These are phyloP conservation scores for Nasonia oneida DNA, from an alignment of 2,888 invertebrate genomes.

Conservation along the genomic window DNA sequence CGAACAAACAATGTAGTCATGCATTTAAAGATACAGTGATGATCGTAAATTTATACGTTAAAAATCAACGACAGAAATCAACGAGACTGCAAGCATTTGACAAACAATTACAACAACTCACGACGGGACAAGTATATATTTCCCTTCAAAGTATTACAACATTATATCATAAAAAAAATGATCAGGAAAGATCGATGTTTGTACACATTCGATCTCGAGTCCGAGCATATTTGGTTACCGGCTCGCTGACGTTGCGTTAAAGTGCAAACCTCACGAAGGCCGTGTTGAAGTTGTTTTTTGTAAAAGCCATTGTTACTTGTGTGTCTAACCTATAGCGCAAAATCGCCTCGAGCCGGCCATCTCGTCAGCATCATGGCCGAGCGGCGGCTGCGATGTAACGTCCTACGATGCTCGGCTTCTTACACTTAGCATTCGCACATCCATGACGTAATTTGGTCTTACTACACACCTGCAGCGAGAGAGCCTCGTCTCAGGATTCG, in stretches of 20 bases:
- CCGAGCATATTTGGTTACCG: not conserved
- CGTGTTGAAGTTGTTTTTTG: conserved; percentile 1
- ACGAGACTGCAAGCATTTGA: conserved; percentile 6
- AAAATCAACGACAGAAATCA: not conserved
- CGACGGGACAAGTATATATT: conserved; percentile 7
- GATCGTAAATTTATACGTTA: not conserved
- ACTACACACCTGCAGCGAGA: conserved; percentile 83
- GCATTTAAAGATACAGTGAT: not conserved
- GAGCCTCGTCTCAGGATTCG: conserved; percentile 88
- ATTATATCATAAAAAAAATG: not conserved
- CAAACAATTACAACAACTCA: conserved; percentile 37
- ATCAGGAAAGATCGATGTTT: not conserved
- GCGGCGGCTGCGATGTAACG: conserved; percentile 51
- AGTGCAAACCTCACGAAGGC: conserved; percentile 55
- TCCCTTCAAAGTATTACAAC: not conserved
- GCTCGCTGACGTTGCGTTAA: conserved; percentile 18
- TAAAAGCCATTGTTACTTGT: conserved; percentile 25
- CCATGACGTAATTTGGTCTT: conserved; percentile 53
- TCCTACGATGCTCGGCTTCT: conserved; percentile 48
- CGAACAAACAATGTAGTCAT: conserved; percentile 9
- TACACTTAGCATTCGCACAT: conserved; percentile 54
- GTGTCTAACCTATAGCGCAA: conserved; percentile 55
- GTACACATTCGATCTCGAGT: not conserved
- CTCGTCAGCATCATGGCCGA: conserved; percentile 39
- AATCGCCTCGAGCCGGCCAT: conserved; percentile 38